Conservation (phyloP, 2,113 vertebrate species). For the Haemorhous mexicanus region DNA sequence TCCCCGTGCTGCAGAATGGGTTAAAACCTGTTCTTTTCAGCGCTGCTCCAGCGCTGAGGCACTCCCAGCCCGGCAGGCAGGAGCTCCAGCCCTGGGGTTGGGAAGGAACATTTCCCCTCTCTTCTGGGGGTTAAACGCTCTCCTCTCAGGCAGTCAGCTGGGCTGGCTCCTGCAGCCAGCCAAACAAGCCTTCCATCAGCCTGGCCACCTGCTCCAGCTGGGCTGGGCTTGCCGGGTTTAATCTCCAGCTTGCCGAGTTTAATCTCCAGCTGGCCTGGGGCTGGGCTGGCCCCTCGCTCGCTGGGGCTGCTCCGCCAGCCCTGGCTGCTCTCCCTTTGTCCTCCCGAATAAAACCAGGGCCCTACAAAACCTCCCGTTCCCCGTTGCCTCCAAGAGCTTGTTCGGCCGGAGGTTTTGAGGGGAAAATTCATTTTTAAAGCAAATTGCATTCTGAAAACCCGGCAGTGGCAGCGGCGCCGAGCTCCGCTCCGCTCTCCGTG, state of each 20-base stretch:
- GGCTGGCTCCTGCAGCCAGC: slow-evolving; percentile 27
- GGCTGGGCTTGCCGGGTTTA: slow-evolving; percentile 18
- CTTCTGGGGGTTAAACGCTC: not conserved
- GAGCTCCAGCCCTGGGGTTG: not conserved
- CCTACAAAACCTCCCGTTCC: fast-evolving
- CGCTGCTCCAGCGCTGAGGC: not conserved
- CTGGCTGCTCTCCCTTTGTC: not conserved
- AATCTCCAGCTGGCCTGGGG: not conserved
- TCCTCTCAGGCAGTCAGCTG: not conserved
- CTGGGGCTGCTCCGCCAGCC: not conserved
- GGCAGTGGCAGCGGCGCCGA: fast-evolving
- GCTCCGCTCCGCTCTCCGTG: too few species aligned
- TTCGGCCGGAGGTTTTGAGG: not conserved
- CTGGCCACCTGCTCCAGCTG: slow-evolving; percentile 59
- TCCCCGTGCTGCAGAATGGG: not conserved
- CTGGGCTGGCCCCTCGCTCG: not conserved
- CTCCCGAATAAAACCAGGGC: not conserved
- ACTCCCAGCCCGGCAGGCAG: not conserved
- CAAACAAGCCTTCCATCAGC: not conserved
- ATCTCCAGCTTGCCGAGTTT: slow-evolving; percentile 47
- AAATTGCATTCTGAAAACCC: fast-evolving
- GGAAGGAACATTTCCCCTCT: not conserved
- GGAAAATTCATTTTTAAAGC: not conserved
- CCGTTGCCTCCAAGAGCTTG: fast-evolving
- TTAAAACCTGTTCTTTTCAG: not conserved